A percentile compares a stretch with the other conserved stretches of the same genome.
These are phyloP conservation scores for Notothenia rossii DNA, from an alignment of 2,113 vertebrate species.

Conservation along the genomic window DNA sequence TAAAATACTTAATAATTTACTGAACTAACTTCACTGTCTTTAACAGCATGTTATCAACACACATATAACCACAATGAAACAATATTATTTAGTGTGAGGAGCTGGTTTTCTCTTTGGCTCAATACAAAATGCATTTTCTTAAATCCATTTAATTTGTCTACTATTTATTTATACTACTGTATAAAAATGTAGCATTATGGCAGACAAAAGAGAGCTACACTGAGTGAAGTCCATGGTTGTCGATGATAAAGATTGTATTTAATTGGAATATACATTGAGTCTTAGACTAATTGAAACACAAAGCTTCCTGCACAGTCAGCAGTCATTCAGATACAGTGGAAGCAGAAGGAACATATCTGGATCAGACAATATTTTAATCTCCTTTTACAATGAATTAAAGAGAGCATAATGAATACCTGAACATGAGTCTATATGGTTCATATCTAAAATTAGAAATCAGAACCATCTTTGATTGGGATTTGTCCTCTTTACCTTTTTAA, in stretches of 20 bases:
- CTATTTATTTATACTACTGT: background rate
- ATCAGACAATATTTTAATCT: background rate
- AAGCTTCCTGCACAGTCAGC: slow-evolving; percentile 1
- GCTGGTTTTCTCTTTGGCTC: background rate
- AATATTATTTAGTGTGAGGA: background rate
- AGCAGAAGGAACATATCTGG: background rate
- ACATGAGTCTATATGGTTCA: background rate
- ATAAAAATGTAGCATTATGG: background rate
- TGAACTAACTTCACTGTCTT: background rate
- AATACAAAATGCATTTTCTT: background rate
- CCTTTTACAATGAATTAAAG: background rate
- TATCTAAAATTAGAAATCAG: background rate
- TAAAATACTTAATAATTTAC: background rate
- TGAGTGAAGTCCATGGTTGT: background rate
- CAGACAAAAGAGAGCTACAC: background rate
- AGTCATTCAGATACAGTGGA: background rate
- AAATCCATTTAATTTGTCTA: background rate
- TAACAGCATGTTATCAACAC: background rate
- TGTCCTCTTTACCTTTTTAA: background rate
- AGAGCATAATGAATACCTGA: background rate
- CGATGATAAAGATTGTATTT: slow-evolving; percentile 15
- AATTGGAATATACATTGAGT: slow-evolving; percentile 11
- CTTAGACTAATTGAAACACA: background rate
- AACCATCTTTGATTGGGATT: background rate
- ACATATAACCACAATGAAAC: too few relatives aligned